Evolutionary conservation across 2,113 vertebrate species (phyloP).

Genomic region (Sclerurus mexicanus): DNA sequence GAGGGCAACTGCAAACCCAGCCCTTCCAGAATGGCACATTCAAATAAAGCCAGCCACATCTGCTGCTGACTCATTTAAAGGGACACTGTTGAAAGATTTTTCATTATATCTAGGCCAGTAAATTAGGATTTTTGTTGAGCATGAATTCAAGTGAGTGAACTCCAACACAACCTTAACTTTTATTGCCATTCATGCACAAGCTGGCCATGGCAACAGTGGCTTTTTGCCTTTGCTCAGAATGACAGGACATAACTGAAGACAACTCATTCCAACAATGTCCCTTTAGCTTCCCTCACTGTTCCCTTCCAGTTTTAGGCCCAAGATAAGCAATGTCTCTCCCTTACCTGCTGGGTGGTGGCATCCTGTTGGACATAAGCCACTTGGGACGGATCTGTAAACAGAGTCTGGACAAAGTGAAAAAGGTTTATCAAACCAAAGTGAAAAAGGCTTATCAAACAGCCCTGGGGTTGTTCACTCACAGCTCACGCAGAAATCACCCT

Average conservation of each 20-base stretch:
- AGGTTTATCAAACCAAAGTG: constrained; percentile 54
- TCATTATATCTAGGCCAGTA: neutral
- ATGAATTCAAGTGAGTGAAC: neutral
- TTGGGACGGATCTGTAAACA: constrained; percentile 95
- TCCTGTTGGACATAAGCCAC: constrained; percentile 97
- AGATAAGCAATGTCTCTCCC: neutral
- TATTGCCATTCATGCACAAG: neutral
- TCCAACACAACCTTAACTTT: neutral
- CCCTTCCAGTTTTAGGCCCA: neutral
- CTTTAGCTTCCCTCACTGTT: neutral
- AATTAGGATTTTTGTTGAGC: neutral
- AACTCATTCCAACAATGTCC: neutral
- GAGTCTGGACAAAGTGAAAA: constrained; percentile 77
- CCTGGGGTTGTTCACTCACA: neutral
- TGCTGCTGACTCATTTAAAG: neutral
- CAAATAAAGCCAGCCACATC: neutral
- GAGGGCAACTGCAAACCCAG: neutral
- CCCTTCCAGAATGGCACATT: neutral
- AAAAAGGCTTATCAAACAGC: constrained; percentile 48
- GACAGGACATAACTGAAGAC: neutral
- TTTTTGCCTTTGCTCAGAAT: neutral
- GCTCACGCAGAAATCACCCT: neutral
- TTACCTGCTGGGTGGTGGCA: constrained; percentile 92
- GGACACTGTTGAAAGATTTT: neutral
- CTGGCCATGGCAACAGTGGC: neutral